These are phyloP conservation scores for Melanostoma mellinum DNA, from an alignment of 2,888 invertebrate species.

Conservation along the genomic window DNA sequence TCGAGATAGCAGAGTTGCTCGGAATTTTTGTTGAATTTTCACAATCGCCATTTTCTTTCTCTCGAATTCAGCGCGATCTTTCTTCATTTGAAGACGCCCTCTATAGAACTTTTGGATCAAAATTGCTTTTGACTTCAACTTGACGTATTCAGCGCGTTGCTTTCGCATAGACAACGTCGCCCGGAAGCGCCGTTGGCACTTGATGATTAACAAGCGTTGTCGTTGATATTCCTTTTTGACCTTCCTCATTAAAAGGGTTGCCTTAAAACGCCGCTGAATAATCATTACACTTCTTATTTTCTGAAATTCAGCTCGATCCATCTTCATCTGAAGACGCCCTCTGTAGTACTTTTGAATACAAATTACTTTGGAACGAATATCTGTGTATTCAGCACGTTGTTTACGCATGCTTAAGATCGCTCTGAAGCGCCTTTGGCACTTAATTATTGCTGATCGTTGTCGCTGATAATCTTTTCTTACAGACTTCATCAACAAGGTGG, in stretches of 20 bases:
- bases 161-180: conserved; percentile 76
- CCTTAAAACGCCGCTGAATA: conserved; percentile 76
- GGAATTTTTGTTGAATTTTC: conserved; percentile 78
- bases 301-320: conserved; percentile 73
- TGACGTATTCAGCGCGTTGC: conserved; percentile 72
- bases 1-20: conserved; percentile 78
- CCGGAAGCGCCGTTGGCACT: conserved; percentile 76
- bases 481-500: conserved; percentile 72
- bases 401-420: conserved; percentile 75
- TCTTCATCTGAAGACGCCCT: conserved; percentile 75
- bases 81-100: conserved; percentile 76
- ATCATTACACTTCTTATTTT: conserved; percentile 76
- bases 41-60: conserved; percentile 75
- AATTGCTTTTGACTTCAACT: conserved; percentile 61
- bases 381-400: conserved; percentile 58
- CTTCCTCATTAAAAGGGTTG: conserved; percentile 77
- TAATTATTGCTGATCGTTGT: conserved; percentile 73
- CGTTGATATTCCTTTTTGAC: conserved; percentile 77
- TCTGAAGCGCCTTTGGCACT: conserved; percentile 78
- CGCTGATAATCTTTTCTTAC: conserved; percentile 62
- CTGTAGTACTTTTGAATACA: conserved; percentile 75
- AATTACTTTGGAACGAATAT: conserved; percentile 58
- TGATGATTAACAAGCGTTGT: conserved; percentile 56
- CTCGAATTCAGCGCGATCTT: conserved; percentile 73
- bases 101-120: conserved; percentile 75